Conservation (phyloP, 2,113 vertebrate species). For the Rissa tridactyla region DNA sequence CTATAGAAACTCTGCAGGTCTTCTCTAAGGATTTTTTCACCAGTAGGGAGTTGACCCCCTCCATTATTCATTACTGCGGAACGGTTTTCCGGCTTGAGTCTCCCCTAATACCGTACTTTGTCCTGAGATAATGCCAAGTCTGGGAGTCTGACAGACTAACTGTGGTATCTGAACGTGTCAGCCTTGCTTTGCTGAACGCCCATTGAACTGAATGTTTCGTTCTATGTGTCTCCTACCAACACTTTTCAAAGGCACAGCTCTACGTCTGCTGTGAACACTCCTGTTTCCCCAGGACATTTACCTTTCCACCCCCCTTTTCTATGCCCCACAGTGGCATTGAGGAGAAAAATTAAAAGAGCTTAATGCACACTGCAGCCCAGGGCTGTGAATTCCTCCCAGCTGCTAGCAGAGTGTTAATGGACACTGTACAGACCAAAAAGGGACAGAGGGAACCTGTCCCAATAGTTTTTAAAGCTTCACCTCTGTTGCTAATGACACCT, state of each 20-base stretch:
- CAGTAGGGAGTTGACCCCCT: background rate
- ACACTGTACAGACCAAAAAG: background rate
- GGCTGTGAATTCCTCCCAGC: background rate
- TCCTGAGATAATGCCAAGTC: background rate
- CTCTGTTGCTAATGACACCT: background rate
- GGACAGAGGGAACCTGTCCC: background rate
- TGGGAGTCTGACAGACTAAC: background rate
- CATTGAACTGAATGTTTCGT: background rate
- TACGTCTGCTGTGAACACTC: background rate
- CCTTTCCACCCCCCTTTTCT: background rate
- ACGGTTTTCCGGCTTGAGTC: background rate
- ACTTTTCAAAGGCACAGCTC: background rate
- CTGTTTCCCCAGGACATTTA: background rate
- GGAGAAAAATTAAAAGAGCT: background rate
- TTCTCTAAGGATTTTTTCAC: background rate
- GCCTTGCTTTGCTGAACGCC: background rate
- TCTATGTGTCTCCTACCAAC: background rate
- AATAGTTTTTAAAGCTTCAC: background rate
- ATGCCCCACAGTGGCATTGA: background rate
- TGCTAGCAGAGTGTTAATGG: background rate
- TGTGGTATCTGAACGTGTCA: background rate
- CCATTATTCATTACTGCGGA: background rate
- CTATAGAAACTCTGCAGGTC: background rate
- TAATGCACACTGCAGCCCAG: background rate
- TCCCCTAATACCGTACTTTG: accelerated